These are phyloP conservation scores for Bombyx mandarina DNA, from an alignment of 1,140 invertebrate species.

Conservation along the genomic window DNA sequence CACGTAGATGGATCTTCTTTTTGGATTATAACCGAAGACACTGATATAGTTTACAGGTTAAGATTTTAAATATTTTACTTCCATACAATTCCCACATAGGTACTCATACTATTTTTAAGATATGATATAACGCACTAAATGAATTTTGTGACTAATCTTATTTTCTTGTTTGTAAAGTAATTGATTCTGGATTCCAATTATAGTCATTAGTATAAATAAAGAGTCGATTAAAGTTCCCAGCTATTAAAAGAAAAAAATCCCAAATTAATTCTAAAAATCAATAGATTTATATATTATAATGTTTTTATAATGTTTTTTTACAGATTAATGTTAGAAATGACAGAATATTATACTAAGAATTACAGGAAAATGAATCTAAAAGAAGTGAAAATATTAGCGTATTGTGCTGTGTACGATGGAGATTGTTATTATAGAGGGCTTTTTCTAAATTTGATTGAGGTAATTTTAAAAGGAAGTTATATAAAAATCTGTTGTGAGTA, in stretches of 20 bases:
- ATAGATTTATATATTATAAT: conserved; percentile 2
- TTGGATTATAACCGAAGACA: conserved; percentile 44
- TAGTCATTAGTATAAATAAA: no score
- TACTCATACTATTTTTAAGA: no score
- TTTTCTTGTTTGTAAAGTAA: no score
- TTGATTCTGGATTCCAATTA: no score
- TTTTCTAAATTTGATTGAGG: conserved; percentile 37
- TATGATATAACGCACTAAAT: no score
- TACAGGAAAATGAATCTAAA: conserved; percentile 20
- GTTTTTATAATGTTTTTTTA: conserved; percentile 11
- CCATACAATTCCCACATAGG: no score
- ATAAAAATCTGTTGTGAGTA: no score
- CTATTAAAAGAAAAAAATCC: no score
- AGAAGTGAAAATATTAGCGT: conserved; percentile 26
- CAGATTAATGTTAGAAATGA: conserved; percentile 43
- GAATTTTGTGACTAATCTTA: no score
- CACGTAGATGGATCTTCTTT: conserved; percentile 35
- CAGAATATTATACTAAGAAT: conserved; percentile 35
- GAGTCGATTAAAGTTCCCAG: no score
- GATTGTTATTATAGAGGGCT: conserved; percentile 40
- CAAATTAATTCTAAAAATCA: neutral
- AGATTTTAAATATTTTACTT: no score
- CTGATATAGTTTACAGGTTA: conserved; percentile 27
- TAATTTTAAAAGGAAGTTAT: conserved; percentile 8
- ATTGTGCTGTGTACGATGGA: conserved; percentile 38